These are phyloP conservation scores for Lepilemur septentrionalis DNA, from an alignment of 2,797 vertebrate species.

Conservation along the genomic window DNA sequence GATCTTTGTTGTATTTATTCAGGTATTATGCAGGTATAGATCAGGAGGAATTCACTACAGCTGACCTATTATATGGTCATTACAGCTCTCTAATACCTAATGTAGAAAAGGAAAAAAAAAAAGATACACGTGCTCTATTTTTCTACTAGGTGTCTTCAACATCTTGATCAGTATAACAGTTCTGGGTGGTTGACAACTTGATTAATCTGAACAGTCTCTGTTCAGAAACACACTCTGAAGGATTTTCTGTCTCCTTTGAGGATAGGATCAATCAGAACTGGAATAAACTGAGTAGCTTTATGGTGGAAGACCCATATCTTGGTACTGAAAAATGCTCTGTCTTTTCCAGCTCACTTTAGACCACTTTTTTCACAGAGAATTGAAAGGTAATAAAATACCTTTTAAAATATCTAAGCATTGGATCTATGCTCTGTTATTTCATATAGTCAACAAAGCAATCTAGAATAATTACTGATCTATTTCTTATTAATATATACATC, in stretches of 20 bases:
- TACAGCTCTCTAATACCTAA: background rate
- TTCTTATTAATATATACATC: background rate
- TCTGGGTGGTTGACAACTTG: slow-evolving; percentile 60
- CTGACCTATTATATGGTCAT: background rate
- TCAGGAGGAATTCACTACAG: background rate
- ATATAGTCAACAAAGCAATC: background rate
- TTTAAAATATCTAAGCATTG: background rate
- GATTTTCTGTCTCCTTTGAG: slow-evolving; percentile 60
- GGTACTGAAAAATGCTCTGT: slow-evolving; percentile 43
- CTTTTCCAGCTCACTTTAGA: slow-evolving; percentile 25
- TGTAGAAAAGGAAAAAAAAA: background rate
- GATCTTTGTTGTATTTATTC: background rate
- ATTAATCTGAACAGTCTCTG: slow-evolving; percentile 56
- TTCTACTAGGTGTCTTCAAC: background rate
- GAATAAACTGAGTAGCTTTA: slow-evolving; percentile 38
- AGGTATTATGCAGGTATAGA: background rate
- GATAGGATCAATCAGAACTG: slow-evolving; percentile 62
- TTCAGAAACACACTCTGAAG: slow-evolving; percentile 59
- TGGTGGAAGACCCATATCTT: slow-evolving; percentile 26
- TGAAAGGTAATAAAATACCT: background rate
- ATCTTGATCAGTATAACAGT: slow-evolving; percentile 35
- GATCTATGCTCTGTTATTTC: background rate
- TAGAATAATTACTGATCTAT: background rate
- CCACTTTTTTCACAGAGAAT: slow-evolving; percentile 12
- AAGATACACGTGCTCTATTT: background rate